A percentile compares a stretch with the other conserved stretches of the same genome.
These are phyloP conservation scores for Sorex fumeus DNA, from an alignment of 2,113 vertebrate genomes.

Conservation along the genomic window DNA sequence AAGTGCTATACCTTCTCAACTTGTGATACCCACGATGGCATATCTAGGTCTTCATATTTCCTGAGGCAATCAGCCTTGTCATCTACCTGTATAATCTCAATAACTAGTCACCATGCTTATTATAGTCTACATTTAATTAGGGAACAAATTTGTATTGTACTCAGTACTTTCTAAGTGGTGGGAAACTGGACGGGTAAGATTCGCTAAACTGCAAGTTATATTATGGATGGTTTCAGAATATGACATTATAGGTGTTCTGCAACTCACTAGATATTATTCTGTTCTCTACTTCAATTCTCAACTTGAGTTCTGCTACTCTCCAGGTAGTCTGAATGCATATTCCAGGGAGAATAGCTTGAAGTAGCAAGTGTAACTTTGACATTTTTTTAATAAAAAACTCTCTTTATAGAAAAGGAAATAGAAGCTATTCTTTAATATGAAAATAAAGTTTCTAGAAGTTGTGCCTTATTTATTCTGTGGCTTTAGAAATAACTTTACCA, in stretches of 20 bases:
- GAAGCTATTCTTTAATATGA: constrained; percentile 38
- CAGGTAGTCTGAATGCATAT: not conserved
- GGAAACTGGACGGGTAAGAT: not conserved
- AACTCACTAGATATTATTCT: not conserved
- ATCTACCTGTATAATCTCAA: not conserved
- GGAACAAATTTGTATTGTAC: not conserved
- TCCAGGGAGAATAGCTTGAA: not conserved
- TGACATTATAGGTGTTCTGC: not conserved
- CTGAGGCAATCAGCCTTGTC: not conserved
- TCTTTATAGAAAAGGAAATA: constrained; percentile 15
- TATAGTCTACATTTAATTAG: not conserved
- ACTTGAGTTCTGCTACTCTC: constrained; percentile 8
- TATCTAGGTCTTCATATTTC: not conserved
- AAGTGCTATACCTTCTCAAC: not conserved
- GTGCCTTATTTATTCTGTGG: constrained; percentile 3
- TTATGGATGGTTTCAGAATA: not conserved
- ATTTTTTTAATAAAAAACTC: not conserved
- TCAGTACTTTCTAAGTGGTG: not conserved
- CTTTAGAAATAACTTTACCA: constrained; percentile 64
- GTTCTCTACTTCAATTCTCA: not conserved
- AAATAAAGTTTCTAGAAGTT: constrained; percentile 45
- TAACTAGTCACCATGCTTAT: not conserved
- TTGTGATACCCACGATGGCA: not conserved
- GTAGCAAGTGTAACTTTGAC: constrained; percentile 34
- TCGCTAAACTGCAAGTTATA: not conserved